Conservation (phyloP, 2,113 vertebrate genomes). For the Cygnus buccinator region DNA sequence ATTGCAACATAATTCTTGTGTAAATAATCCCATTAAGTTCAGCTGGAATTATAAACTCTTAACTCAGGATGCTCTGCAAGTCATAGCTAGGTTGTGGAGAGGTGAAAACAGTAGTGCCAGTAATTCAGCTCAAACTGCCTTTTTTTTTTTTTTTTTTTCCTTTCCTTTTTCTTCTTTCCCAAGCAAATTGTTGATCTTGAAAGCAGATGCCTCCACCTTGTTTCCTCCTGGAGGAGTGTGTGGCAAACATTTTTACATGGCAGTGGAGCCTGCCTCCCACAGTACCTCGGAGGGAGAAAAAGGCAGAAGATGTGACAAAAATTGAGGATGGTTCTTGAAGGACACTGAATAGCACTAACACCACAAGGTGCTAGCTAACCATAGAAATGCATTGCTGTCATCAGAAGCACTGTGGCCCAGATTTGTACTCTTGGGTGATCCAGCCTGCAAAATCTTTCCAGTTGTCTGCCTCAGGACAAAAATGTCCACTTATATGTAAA, state of each 20-base stretch:
- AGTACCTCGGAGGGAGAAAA: not conserved
- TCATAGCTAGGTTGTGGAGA: constrained; percentile 27
- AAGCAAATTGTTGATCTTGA: constrained; percentile 12
- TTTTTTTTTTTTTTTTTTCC: not conserved
- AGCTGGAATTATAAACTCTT: constrained; percentile 13
- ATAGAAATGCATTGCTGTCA: not conserved
- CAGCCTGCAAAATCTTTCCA: not conserved
- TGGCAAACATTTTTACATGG: not conserved
- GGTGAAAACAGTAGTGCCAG: constrained; percentile 31
- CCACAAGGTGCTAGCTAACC: not conserved
- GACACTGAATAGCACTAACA: not conserved
- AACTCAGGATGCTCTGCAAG: constrained; percentile 30
- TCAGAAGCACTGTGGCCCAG: not conserved
- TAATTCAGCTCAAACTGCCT: constrained; percentile 28
- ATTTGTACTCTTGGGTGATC: constrained; percentile 23
- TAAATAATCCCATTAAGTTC: constrained; percentile 39
- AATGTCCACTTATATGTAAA: not conserved
- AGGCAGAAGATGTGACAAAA: not conserved
- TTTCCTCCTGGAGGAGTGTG: not conserved
- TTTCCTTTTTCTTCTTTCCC: not conserved
- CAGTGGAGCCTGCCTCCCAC: not conserved
- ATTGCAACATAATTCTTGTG: constrained; percentile 45
- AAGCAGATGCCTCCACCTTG: constrained; percentile 1
- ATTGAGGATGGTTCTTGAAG: not conserved
- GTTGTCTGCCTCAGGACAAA: not conserved